Percentiles rank a stretch among this genome's conserved stretches.
These are phyloP conservation scores for Takifugu flavidus DNA, from an alignment of 2,113 vertebrate species.

Conservation along the genomic window DNA sequence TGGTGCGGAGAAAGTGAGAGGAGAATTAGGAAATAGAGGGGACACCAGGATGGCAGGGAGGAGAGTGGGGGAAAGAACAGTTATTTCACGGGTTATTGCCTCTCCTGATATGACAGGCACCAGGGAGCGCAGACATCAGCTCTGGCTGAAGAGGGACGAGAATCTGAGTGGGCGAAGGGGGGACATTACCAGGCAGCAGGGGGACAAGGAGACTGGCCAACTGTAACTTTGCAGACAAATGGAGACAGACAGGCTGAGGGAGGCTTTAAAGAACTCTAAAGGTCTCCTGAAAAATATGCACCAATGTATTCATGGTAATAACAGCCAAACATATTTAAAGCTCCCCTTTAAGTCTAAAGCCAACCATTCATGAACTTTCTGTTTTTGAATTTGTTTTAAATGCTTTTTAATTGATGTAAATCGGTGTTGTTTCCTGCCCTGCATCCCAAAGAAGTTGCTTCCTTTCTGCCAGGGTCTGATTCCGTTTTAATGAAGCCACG, in stretches of 20 bases:
- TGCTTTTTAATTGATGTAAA: too few relatives aligned
- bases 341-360: too few relatives aligned
- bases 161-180: slow-evolving; percentile 19
- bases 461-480: too few relatives aligned
- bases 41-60: slow-evolving; percentile 21
- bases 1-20: slow-evolving; percentile 31
- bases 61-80: slow-evolving; percentile 45
- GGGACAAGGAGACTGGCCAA: slow-evolving; percentile 17
- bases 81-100: slow-evolving; percentile 73
- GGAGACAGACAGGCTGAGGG: slow-evolving; percentile 16
- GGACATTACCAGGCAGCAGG: slow-evolving; percentile 23
- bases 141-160: slow-evolving; percentile 23
- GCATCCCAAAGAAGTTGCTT: too few relatives aligned
- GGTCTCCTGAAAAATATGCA: background rate
- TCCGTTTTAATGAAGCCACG: too few relatives aligned
- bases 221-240: slow-evolving; percentile 22
- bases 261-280: slow-evolving; percentile 15
- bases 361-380: too few relatives aligned
- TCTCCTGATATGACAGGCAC: slow-evolving; percentile 65
- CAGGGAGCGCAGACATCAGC: slow-evolving; percentile 56
- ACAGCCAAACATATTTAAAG: background rate
- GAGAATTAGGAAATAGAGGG: slow-evolving; percentile 26
- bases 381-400: too few relatives aligned
- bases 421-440: too few relatives aligned
- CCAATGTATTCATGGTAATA: background rate